Base-by-base conservation (phyloP, 2,113 vertebrate species). In the Xyrauchen texanus region DNA sequence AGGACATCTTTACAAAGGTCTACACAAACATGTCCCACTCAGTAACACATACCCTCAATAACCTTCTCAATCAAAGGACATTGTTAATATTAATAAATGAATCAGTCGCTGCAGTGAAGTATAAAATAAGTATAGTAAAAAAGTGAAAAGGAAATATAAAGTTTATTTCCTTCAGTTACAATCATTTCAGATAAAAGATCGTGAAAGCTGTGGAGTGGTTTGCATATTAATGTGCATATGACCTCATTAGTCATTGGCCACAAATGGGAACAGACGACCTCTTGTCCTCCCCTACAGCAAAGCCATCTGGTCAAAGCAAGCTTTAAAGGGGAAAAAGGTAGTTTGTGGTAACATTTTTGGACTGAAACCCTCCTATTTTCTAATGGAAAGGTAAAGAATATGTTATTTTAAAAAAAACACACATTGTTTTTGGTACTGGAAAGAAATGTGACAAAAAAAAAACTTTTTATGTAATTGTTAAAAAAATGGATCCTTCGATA, bases 191-290 rank as follows among this genome's bases (percentile, higher is more conserved):
- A 61, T 47, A 47, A 47, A 58, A 72, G 0, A 34, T 34, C 21
- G 15, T 61, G 0, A 46, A 72, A 61, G 6, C 9, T 8, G 6
- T 45, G 4, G 34, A 15, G 42, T 45, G 60, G 7, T 72, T 72
- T 47, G n/a, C 44, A 72, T 47, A 60, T 16, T 0, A n/a, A 47
- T 8, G 10, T 60, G 55, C n/a, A 58, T 34, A 58, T 12, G 70
- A 72, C 70, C 55, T 72, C n/a, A 71, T 71, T 71, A 71, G 5
- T 58, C 53, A 61, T 16, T 21, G 44, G 9, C 47, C 47, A 6
- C 42, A 72, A 61, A 61, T 60, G 9, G 10, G 55, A 11, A 46
- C 13, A 15, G 44, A 58, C 10, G 3, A 46, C 5, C 53, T 16
- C 42, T 16, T 46, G 44, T 61, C 70, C 45, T 47, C 44, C 44